A percentile compares a stretch with the other conserved stretches of the same genome.
Conservation (phyloP, 2,113 vertebrate genomes). For the Thalassarche chlororhynchos region DNA sequence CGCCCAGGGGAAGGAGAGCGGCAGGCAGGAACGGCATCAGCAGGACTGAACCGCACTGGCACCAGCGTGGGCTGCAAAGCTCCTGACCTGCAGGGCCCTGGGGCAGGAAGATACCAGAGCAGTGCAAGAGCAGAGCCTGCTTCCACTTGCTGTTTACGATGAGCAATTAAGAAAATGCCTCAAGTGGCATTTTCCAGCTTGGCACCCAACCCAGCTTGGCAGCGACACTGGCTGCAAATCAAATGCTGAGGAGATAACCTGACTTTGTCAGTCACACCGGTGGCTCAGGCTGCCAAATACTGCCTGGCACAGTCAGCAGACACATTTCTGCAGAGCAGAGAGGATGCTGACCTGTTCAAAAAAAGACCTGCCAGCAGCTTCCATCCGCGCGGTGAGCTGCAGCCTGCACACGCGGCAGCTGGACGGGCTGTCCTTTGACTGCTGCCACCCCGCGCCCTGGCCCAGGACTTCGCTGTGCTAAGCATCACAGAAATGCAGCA, state of each 20-base stretch:
- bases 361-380: neutral
- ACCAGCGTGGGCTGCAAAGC: neutral
- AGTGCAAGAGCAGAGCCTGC: neutral
- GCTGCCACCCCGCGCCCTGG: neutral
- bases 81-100: neutral
- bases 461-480: neutral
- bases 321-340: neutral
- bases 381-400: neutral
- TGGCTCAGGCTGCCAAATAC: neutral
- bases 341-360: neutral
- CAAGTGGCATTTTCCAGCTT: constrained; percentile 18
- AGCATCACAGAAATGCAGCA: accelerated
- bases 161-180: constrained; percentile 33
- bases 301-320: neutral
- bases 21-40: neutral
- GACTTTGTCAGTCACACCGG: neutral
- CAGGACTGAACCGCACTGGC: accelerated
- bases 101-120: neutral
- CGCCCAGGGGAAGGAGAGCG: neutral
- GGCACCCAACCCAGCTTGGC: neutral
- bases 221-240: neutral
- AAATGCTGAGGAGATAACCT: neutral
- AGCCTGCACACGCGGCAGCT: neutral
- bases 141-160: neutral
- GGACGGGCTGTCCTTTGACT: neutral